Base-by-base conservation (phyloP, 2,888 invertebrate species). In the Xestia sexstrigata region DNA sequence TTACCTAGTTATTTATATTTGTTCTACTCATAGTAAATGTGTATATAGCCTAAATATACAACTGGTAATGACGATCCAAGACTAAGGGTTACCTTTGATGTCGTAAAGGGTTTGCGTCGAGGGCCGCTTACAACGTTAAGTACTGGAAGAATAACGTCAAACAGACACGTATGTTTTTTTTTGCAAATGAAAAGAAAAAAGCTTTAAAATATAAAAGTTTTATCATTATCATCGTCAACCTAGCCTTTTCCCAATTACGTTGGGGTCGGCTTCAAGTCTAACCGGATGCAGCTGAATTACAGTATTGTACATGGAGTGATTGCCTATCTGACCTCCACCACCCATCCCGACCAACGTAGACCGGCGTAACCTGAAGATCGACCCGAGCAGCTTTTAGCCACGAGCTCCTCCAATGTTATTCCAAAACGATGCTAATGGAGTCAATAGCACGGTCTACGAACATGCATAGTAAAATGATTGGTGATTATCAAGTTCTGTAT, bases 81-180 rank as follows among this genome's bases (percentile, higher is more conserved):
- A 20, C 39, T 23, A 11, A 26, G 11, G 4, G 42, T 11, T 62
- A 13, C 26, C 76, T 71, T 82, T 76, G 68, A 81, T 52, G 35
- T 55, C 62, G n/a, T n/a, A 30, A 39, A 68, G 23, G 45, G 35
- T 49, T 70, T 11, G 26, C 45, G 68, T 60, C 45, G 17, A 69
- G 35, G 26, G 58, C 49, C 45, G 35, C 62, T 71, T 60, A 49
- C 58, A 71, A 70, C 26, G 45, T n/a, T 45, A 65, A 82, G 63
- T 20, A n/a, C 20, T 49, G 63, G 35, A 71, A 82, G 42, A 68
- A 58, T 69, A 52, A 63, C 63, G 49, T 76, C 68, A 35, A 70
- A 81, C 55, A 8, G 11, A 23, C 42, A 42, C 55, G 52, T 65
- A 30, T 78, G 7, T 20, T n/a, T 58, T 66, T n/a, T 47, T 76